Conservation (phyloP, 2,888 invertebrate species). For the Eupeodes luniger region DNA sequence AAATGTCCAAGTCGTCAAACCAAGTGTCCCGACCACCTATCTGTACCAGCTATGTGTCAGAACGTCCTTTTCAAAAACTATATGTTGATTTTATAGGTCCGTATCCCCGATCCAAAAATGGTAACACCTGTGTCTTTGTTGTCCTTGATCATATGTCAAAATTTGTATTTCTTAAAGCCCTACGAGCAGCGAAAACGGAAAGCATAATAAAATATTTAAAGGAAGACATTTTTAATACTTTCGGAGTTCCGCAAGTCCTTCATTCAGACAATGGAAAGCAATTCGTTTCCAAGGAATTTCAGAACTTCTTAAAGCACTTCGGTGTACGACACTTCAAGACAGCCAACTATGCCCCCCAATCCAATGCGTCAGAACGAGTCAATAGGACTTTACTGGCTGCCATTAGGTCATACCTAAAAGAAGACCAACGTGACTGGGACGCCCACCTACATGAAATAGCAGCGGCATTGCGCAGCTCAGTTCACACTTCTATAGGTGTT, state of each 20-base stretch:
- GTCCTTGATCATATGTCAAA: slow-evolving; percentile 18
- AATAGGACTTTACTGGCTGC: too few relatives aligned
- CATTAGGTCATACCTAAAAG: too few relatives aligned
- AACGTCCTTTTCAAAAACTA: neutral
- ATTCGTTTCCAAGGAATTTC: too few relatives aligned
- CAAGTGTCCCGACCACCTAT: neutral
- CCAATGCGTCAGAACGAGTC: too few relatives aligned
- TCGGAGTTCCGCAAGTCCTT: too few relatives aligned
- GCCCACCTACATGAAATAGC: neutral
- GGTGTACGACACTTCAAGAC: too few relatives aligned
- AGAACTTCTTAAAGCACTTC: too few relatives aligned
- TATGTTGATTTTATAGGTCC: neutral
- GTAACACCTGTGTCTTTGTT: slow-evolving; percentile 9
- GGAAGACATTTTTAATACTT: too few relatives aligned
- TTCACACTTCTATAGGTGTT: neutral
- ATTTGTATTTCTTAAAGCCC: neutral
- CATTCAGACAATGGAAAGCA: too few relatives aligned
- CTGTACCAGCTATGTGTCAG: neutral
- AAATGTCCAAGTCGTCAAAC: neutral
- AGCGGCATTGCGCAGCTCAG: neutral
- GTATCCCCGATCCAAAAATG: neutral
- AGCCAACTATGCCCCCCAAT: too few relatives aligned
- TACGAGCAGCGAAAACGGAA: neutral
- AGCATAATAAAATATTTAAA: neutral
- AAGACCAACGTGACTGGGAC: too few relatives aligned